Conservation (phyloP, 2,888 invertebrate species). For the Rotaria magnacalcarata region DNA sequence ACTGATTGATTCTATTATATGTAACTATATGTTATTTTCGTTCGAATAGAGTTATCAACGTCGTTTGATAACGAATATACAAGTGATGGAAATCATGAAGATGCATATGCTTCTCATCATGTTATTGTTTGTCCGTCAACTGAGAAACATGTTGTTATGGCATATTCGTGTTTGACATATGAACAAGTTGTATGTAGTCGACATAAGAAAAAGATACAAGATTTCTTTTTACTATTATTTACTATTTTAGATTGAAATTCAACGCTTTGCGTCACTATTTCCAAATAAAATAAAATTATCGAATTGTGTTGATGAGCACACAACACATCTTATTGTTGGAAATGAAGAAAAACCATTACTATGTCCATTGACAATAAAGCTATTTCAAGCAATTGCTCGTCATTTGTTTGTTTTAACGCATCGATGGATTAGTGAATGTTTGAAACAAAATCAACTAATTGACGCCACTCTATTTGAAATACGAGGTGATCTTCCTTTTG, state of each 20-base stretch:
- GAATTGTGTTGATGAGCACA: background rate
- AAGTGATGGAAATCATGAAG: constrained; percentile 17
- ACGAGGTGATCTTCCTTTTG: constrained; percentile 26
- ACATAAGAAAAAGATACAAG: background rate
- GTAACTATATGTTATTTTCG: background rate
- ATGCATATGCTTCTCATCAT: background rate
- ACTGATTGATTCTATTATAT: too few species aligned
- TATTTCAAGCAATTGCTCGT: constrained; percentile 27
- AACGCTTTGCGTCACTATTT: constrained; percentile 15
- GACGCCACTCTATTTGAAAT: constrained; percentile 13
- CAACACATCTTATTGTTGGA: constrained; percentile 14
- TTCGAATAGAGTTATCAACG: background rate
- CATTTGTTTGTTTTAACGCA: constrained; percentile 18
- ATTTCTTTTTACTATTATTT: background rate
- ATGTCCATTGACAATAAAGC: constrained; percentile 32
- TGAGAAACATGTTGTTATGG: background rate
- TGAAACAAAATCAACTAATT: background rate
- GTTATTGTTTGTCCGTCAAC: background rate
- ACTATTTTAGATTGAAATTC: background rate
- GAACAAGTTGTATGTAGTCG: constrained; percentile 1
- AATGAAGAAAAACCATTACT: constrained; percentile 2
- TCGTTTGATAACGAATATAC: background rate
- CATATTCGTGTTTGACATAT: constrained; percentile 3
- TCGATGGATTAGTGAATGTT: constrained; percentile 28
- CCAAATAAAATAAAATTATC: background rate